Evolutionary conservation across 2,888 invertebrate genomes (phyloP), one percentile per base, ranked within the genome.

Genomic region (Tetheella fluctuosa): DNA sequence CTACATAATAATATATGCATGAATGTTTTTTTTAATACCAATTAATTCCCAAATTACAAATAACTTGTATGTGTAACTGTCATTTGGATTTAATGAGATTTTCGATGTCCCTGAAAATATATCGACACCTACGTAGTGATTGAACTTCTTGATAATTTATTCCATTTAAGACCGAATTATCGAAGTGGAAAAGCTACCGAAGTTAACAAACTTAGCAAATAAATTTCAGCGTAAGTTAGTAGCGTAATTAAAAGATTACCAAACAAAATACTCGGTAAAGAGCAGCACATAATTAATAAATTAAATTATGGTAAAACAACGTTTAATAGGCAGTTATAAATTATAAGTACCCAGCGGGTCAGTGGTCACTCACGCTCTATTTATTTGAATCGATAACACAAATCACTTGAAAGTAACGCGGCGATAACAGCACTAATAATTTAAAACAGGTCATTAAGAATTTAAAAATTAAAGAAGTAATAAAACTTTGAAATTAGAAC

Each of bases 401-500:
- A 59, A 62, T 58, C 13, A 37, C 52, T 62, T n/a, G 64, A 37
- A 48, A 48, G 6, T 10, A 20, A 7, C 20, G 20, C n/a, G 10
- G 8, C 23, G 56, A 54, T 23, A 39, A 62, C 56, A 61, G 12
- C 54, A 64, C 61, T 57, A 59, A 39, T 59, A 55, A 34, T 59
- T 34, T 17, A 34, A 20, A 48, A 63, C 69, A 57, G 58, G 62
- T 23, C 17, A 54, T 42, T 59, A 57, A 56, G 54, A 65, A 64
- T 65, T 67, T 65, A 64, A 71, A 60, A 20, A 59, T 23, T 10
- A 30, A 25, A 28, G 1, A 39, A n/a, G n/a, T 6, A 0, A 39
- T 39, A 6, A 25, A 25, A 39, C 34, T 58, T 62, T 70, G 62
- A 79, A 79, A 76, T 76, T 65, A 61, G 72, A 83, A 91, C 90